A percentile compares a stretch with the other conserved stretches of the same genome.
These are phyloP conservation scores for Lasioglossum pauxillum DNA, from an alignment of 2,888 invertebrate species.

Conservation along the genomic window DNA sequence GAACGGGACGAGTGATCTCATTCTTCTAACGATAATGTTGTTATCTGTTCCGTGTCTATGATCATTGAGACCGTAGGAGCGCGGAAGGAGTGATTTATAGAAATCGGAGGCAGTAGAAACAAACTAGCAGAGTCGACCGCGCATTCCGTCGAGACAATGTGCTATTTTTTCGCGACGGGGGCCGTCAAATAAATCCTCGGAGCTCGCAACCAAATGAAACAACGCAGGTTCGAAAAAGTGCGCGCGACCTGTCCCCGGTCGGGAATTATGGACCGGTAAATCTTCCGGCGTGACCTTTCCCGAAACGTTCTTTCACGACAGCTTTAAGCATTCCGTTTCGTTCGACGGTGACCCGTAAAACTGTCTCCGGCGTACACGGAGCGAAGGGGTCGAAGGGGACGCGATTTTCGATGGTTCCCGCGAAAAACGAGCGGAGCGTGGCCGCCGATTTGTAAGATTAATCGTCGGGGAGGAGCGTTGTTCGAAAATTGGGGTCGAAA, in stretches of 20 bases:
- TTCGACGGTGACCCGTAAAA: slow-evolving; percentile 50
- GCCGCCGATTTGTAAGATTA: slow-evolving; percentile 66
- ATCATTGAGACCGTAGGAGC: not conserved
- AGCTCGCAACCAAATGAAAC: not conserved
- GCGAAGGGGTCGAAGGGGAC: not conserved
- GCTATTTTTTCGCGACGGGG: not conserved
- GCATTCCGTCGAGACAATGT: not conserved
- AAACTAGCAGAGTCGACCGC: not conserved
- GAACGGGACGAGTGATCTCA: not conserved
- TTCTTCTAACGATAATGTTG: not conserved
- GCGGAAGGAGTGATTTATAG: not conserved
- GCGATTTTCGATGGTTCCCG: slow-evolving; percentile 38
- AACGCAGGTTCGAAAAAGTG: not conserved
- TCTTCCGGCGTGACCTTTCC: slow-evolving; percentile 21
- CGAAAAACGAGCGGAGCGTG: slow-evolving; percentile 32
- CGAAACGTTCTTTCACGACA: slow-evolving; percentile 18
- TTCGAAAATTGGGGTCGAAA: slow-evolving; percentile 65
- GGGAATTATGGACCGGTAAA: slow-evolving; percentile 37
- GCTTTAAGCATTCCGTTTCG: slow-evolving; percentile 14
- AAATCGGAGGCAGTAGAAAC: not conserved
- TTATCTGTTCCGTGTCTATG: too few species aligned
- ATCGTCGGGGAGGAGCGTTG: slow-evolving; percentile 26
- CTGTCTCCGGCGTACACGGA: slow-evolving; percentile 29
- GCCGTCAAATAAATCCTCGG: not conserved
- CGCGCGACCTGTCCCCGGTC: not conserved